A percentile compares a stretch with the other conserved stretches of the same genome.
Evolutionary conservation across 1,140 invertebrate species (phyloP).

Genomic region (Lethrus apterus): DNA sequence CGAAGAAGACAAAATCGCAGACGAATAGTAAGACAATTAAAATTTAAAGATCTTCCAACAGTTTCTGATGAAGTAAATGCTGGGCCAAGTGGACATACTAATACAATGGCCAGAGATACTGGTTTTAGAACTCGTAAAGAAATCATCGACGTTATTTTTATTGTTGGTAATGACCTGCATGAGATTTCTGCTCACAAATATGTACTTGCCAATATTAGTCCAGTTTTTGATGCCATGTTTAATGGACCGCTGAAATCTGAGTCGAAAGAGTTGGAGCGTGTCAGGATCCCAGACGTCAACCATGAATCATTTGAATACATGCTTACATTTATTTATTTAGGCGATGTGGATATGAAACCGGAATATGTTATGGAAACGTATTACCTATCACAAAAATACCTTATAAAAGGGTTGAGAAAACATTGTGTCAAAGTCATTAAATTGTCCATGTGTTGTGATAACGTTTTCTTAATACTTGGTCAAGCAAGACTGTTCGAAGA

Average conservation of each 20-base stretch:
- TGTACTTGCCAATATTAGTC: slow-evolving; percentile 72
- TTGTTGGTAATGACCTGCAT: slow-evolving; percentile 64
- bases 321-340: slow-evolving; percentile 71
- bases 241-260: slow-evolving; percentile 63
- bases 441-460: slow-evolving; percentile 70
- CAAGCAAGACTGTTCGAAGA: slow-evolving; percentile 78
- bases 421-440: slow-evolving; percentile 82
- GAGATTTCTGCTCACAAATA: slow-evolving; percentile 81
- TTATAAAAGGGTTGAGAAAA: slow-evolving; percentile 72
- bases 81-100: no score
- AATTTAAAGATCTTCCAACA: no score
- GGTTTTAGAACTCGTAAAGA: no score
- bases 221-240: slow-evolving; percentile 85
- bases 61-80: no score
- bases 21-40: no score
- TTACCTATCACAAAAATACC: slow-evolving; percentile 84
- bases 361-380: slow-evolving; percentile 83
- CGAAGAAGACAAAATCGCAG: no score
- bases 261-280: slow-evolving; percentile 67
- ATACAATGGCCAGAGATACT: no score
- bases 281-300: slow-evolving; percentile 80
- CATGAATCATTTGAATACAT: slow-evolving; percentile 67
- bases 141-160: slow-evolving; percentile 65
- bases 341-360: slow-evolving; percentile 78
- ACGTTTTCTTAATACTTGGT: slow-evolving; percentile 78